phyloP scores from a whole-genome alignment of 2,888 invertebrate genomes.

The Isoperla grammatica region DNA sequence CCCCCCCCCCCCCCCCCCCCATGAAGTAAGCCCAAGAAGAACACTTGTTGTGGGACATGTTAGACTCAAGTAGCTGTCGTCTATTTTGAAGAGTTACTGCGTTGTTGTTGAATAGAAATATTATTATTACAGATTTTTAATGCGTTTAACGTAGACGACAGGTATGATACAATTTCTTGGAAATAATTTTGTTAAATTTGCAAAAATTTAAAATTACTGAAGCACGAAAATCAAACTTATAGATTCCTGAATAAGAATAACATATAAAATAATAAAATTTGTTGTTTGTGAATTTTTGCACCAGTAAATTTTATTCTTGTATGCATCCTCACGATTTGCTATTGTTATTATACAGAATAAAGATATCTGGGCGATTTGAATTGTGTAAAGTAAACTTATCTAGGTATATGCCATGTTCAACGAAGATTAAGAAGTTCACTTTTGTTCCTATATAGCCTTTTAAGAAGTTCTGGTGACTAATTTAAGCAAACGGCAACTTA shows the following conservation, averaged over 20 bases:
- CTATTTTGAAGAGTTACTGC: not conserved
- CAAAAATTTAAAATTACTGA: constrained; percentile 12
- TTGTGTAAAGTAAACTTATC: too few species aligned
- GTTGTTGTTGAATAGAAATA: constrained; percentile 11
- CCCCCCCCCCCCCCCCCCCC: too few species aligned
- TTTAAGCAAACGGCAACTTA: not conserved
- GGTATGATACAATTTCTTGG: constrained; percentile 2
- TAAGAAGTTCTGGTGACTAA: not conserved
- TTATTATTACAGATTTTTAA: constrained; percentile 8
- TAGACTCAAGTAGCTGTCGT: not conserved
- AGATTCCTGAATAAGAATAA: constrained; percentile 8
- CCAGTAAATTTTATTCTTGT: constrained; percentile 18
- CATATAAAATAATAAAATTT: constrained; percentile 1
- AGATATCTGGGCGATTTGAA: too few species aligned
- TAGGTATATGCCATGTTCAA: not conserved
- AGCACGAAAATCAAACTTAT: constrained; percentile 17
- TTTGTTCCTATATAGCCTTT: constrained; percentile 17
- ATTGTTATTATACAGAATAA: too few species aligned
- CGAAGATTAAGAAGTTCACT: not conserved
- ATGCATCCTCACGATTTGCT: not conserved
- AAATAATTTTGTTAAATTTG: constrained; percentile 15
- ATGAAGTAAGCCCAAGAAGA: too few species aligned
- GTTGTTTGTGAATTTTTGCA: constrained; percentile 17
- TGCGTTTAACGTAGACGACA: constrained; percentile 4
- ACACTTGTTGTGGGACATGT: not conserved